Base-by-base conservation (phyloP, 2,113 vertebrate species). In the Rallus limicola region DNA sequence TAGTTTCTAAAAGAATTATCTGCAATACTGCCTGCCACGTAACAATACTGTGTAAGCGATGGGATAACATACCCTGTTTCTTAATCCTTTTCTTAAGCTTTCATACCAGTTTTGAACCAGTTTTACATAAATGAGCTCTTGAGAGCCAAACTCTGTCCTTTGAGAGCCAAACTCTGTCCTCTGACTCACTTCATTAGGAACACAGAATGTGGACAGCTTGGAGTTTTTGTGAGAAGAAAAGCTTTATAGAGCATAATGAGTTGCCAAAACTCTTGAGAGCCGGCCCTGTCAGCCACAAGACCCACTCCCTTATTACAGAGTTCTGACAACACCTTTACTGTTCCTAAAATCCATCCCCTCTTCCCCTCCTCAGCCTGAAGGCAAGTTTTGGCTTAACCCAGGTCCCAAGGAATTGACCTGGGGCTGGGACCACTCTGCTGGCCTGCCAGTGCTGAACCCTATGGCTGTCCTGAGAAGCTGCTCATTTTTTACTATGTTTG, bases 151-250 rank as follows among this genome's bases (percentile, higher is more conserved):
- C 42, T 83, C 59, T 44, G 68, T 56, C 79, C 56, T 90, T 79
- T 26, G 25, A 69, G 26, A 83, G 56, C 5, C 42, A 50, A 53
- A 78, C 42, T 83, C 59, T 44, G 68, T 56, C 79, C 56, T 90
- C 82, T 26, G 25, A 69, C 40, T 69, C 82, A 70, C 71, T 48
- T 68, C 52, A 69, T 55, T 75, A 84, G 44, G 13, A 78, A 67
- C 60, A 63, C 25, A 64, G 13, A 56, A 48, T 81, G 77, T 20
- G 63, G 88, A 63, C 28, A 83, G 80, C 34, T 77, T 67, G 46
- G 29, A 48, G 19, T 19, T 88, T 95, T 59, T 70, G 44, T 55
- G 50, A 90, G 55, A 82, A 86, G 60, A 58, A 79, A 48, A 93
- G 46, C 48, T 92, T 63, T 95, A 34, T 7, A 0, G 7, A 86